A percentile compares a stretch with the other conserved stretches of the same genome.
Conservation (phyloP, 1,140 invertebrate species). For the Caligus rogercresseyi region DNA sequence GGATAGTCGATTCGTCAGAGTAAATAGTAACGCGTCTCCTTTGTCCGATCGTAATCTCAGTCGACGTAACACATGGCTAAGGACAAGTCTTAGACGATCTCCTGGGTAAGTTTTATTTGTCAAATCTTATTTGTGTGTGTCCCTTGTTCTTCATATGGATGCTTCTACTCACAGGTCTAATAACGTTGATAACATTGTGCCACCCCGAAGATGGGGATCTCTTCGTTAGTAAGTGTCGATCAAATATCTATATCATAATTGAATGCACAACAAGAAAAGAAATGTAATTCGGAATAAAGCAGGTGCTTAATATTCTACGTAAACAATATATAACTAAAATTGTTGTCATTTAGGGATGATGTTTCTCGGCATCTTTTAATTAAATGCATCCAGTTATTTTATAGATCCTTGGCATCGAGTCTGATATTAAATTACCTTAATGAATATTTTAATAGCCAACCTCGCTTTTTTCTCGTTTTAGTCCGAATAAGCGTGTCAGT, state of each 20-base stretch:
- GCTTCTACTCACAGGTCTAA: constrained; percentile 22
- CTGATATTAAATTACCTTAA: no score
- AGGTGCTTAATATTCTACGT: not conserved
- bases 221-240: constrained; percentile 47
- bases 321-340: not conserved
- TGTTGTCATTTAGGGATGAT: no score
- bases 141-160: constrained; percentile 18
- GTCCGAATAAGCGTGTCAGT: constrained; percentile 51
- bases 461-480: constrained; percentile 37
- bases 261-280: not conserved
- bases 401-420: not conserved
- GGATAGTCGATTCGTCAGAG: not conserved
- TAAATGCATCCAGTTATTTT: not conserved
- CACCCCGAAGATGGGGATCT: constrained; percentile 52
- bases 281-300: not conserved
- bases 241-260: not conserved
- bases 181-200: constrained; percentile 46
- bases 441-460: no score
- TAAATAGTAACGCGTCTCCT: constrained; percentile 5
- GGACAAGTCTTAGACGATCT: constrained; percentile 25
- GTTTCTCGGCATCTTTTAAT: not conserved
- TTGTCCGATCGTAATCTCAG: constrained; percentile 17
- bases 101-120: constrained; percentile 16
- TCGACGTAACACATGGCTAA: constrained; percentile 24
- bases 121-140: not conserved